Conservation (phyloP, 2,888 invertebrate genomes). For the Amphipyra tragopoginis region DNA sequence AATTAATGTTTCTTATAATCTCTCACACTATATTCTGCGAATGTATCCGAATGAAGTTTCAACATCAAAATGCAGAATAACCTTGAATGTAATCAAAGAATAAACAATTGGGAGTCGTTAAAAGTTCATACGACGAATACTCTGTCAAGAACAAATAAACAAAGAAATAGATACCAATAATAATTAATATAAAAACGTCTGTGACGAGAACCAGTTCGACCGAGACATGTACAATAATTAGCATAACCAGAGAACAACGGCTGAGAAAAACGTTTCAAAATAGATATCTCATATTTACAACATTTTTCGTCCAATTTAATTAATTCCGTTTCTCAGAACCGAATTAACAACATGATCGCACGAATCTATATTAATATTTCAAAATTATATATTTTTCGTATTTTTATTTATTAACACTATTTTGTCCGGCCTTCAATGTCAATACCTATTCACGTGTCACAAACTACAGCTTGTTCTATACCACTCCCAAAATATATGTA, state of each 20-base stretch:
- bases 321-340: too few species aligned
- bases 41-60: conserved; percentile 12
- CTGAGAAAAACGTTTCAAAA: not conserved
- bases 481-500: too few species aligned
- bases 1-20: conserved; percentile 14
- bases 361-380: too few species aligned
- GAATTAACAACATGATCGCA: too few species aligned
- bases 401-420: too few species aligned
- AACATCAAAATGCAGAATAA: conserved; percentile 14
- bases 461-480: too few species aligned
- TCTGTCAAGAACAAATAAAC: conserved; percentile 6
- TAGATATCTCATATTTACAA: not conserved
- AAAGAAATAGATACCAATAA: conserved; percentile 5
- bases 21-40: conserved; percentile 18
- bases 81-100: conserved; percentile 33
- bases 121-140: conserved; percentile 15
- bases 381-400: too few species aligned
- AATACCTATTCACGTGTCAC: too few species aligned
- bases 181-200: not conserved
- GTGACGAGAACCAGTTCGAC: conserved; percentile 12
- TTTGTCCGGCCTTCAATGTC: too few species aligned
- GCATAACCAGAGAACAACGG: conserved; percentile 32
- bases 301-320: too few species aligned
- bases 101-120: conserved; percentile 9
- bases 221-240: conserved; percentile 5